Evolutionary conservation across 1,140 invertebrate species (phyloP).

Genomic region (Cydia pomonella): DNA sequence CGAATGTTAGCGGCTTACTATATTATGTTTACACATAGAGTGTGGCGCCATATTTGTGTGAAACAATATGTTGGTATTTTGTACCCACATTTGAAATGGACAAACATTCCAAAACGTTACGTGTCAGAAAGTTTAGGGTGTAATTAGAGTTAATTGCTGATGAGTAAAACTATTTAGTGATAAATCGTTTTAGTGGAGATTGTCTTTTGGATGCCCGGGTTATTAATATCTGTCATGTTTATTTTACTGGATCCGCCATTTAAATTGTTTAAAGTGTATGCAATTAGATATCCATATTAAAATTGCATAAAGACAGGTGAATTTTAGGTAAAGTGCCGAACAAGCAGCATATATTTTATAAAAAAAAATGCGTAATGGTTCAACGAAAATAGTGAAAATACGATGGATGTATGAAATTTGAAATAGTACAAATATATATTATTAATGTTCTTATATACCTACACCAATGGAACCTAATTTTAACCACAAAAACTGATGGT

Average conservation of each 20-base stretch:
- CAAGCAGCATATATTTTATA: background rate
- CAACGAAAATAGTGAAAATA: too few species aligned
- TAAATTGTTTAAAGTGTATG: background rate
- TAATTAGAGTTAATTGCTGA: slow-evolving; percentile 16
- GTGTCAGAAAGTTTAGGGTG: slow-evolving; percentile 16
- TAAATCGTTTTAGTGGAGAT: slow-evolving; percentile 14
- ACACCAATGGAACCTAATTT: too few species aligned
- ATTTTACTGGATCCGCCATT: background rate
- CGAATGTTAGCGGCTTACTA: background rate
- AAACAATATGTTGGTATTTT: background rate
- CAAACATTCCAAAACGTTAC: slow-evolving; percentile 19
- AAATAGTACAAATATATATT: too few species aligned
- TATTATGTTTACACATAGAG: background rate
- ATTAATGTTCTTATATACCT: too few species aligned
- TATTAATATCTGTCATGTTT: slow-evolving; percentile 8
- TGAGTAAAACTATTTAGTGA: slow-evolving; percentile 21
- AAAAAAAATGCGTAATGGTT: too few species aligned
- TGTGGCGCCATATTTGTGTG: background rate
- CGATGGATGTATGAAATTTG: too few species aligned
- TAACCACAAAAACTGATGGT: too few species aligned
- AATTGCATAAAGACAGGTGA: background rate
- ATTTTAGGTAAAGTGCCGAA: background rate
- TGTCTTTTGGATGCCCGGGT: background rate
- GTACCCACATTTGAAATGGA: slow-evolving; percentile 13
- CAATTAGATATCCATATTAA: too few species aligned